Percentiles rank a stretch among this genome's conserved stretches.
Conservation (phyloP, 2,888 invertebrate genomes). For the Eristalinus sepulchralis region DNA sequence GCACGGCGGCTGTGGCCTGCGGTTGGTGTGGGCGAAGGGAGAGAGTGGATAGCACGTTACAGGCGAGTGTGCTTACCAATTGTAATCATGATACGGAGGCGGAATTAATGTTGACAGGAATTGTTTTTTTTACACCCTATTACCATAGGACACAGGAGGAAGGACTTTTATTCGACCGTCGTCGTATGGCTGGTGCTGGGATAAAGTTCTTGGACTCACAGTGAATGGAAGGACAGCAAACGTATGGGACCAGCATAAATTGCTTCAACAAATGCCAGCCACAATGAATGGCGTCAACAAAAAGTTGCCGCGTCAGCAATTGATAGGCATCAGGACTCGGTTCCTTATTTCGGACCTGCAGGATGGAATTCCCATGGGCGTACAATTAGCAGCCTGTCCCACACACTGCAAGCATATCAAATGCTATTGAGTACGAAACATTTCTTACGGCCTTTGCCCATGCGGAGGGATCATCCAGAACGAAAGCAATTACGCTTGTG, state of each 20-base stretch:
- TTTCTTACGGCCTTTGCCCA: background rate
- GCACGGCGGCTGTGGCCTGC: background rate
- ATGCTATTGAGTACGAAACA: background rate
- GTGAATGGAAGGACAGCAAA: background rate
- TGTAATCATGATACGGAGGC: conserved; percentile 29
- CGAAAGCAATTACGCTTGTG: background rate
- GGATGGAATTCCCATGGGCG: background rate
- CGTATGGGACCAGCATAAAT: background rate
- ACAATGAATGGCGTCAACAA: background rate
- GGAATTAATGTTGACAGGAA: conserved; percentile 14
- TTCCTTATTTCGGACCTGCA: background rate
- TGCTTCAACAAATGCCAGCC: background rate
- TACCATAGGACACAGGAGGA: background rate
- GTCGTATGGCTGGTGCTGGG: background rate
- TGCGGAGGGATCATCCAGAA: background rate
- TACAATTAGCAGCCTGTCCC: background rate
- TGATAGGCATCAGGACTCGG: background rate
- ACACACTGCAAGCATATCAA: background rate
- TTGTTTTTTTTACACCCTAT: background rate
- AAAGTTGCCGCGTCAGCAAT: background rate
- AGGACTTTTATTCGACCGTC: background rate
- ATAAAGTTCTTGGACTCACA: background rate
- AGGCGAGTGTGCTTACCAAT: conserved; percentile 4
- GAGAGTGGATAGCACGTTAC: background rate
- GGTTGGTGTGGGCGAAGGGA: background rate